Percentiles rank a stretch among this genome's conserved stretches.
Conservation (phyloP, 2,113 vertebrate genomes). For the Eulacestoma nigropectus region DNA sequence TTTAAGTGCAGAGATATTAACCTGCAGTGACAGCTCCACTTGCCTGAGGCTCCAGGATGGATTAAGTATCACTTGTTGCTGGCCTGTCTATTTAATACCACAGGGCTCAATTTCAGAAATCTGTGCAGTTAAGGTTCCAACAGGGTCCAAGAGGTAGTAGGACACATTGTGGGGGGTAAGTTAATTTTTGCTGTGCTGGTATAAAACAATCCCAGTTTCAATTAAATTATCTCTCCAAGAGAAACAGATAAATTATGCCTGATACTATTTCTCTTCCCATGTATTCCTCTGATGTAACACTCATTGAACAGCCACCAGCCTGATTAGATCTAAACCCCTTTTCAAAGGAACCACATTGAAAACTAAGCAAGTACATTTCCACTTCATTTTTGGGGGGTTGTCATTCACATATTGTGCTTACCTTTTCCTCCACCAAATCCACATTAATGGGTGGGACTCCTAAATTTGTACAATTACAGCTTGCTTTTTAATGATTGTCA, state of each 20-base stretch:
- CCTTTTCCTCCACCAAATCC: neutral
- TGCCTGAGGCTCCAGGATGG: neutral
- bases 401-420: neutral
- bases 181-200: neutral
- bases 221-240: neutral
- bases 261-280: neutral
- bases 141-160: neutral
- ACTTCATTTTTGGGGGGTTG: neutral
- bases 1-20: neutral
- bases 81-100: neutral
- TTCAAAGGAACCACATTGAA: neutral
- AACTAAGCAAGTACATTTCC: neutral
- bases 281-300: neutral
- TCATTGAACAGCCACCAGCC: neutral
- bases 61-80: neutral
- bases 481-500: neutral
- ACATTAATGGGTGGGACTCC: neutral
- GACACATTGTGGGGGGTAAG: too few species aligned
- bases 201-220: neutral
- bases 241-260: neutral
- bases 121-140: neutral
- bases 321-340: neutral
- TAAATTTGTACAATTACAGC: neutral
- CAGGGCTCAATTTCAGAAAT: neutral
- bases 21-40: neutral